Base-by-base conservation (phyloP, 2,888 invertebrate species). In the Stomorhina lunata region DNA sequence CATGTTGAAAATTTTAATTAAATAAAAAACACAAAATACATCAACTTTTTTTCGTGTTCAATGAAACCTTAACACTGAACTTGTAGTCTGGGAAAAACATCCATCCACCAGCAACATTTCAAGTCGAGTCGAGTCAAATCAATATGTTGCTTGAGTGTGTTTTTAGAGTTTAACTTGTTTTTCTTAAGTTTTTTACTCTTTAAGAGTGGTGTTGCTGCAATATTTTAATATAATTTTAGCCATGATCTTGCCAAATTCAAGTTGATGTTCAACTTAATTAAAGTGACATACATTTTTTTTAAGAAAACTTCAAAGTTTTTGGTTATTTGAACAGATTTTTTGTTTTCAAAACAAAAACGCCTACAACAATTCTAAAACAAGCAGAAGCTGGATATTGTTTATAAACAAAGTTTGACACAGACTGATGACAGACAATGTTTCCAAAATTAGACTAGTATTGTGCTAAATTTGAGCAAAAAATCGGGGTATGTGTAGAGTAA, bases 181-280 rank as follows among this genome's bases (percentile, higher is more conserved):
- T 63, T 50, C 59, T 79, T 82, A 82, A 82, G n/a, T n/a, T n/a
- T 79, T 75, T 68, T 73, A 59, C 27, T 25, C 65, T n/a, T n/a
- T n/a, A n/a, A n/a, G n/a, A 48, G 27, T 66, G 45, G 59, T 12
- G 29, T 63, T 61, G 27, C 32, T 32, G 34, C 69, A 71, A 69
- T 76, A 73, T 81, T 57, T 65, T 65, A 53, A 48, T 57, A 69
- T 53, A 53, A 76, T 79, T n/a, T 78, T 79, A 82, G 53, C 82
- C 82, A 71, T 82, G 82, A 82, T 82, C 79, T 79, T 79, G 82
- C 82, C 75, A 82, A 79, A 82, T 75, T 79, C 69, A 79, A 79
- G 82, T 82, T 82, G 82, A 82, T 82, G 82, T 82, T 82, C 82
- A 82, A 82, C 75, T 82, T 82, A 82, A 82, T 82, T 82, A 82